A percentile compares a stretch with the other conserved stretches of the same genome.
Evolutionary conservation across 2,888 invertebrate species (phyloP).

Genomic region (Quadroppia sp.): DNA sequence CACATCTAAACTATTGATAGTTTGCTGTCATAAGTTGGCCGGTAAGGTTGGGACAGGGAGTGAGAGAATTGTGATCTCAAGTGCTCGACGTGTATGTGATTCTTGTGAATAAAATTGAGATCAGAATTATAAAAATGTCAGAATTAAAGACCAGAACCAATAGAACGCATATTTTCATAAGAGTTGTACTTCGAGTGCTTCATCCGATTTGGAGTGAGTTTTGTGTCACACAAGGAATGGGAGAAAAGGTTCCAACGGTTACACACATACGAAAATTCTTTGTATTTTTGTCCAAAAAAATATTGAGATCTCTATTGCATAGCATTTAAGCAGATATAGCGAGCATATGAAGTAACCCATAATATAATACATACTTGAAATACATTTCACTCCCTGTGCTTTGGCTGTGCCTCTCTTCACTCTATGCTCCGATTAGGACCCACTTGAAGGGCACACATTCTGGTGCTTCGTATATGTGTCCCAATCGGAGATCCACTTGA

Average conservation of each 20-base stretch:
- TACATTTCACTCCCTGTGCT: conserved; percentile 11
- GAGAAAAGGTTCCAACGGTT: conserved; percentile 8
- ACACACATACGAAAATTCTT: background rate
- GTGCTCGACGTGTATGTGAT: conserved; percentile 30
- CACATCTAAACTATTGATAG: background rate
- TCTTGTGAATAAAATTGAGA: conserved; percentile 4
- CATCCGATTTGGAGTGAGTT: conserved; percentile 35
- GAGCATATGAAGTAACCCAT: conserved; percentile 24
- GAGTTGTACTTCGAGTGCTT: background rate
- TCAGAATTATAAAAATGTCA: conserved; percentile 3
- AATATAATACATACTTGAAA: conserved; percentile 28
- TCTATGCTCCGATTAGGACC: conserved; percentile 29
- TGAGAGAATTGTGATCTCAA: conserved; percentile 6
- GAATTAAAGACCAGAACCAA: conserved; percentile 16
- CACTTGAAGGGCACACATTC: conserved; percentile 22
- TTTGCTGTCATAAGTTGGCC: background rate
- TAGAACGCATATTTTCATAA: conserved; percentile 32
- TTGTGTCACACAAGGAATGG: conserved; percentile 8
- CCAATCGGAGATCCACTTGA: conserved; percentile 32
- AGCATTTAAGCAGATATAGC: background rate
- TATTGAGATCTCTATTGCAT: conserved; percentile 7
- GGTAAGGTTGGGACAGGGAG: background rate
- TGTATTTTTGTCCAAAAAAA: conserved; percentile 15
- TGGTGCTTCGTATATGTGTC: conserved; percentile 5
- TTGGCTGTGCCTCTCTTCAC: background rate